phyloP scores from a whole-genome alignment of 2,888 invertebrate genomes.

The Lasioglossum figueresi region DNA sequence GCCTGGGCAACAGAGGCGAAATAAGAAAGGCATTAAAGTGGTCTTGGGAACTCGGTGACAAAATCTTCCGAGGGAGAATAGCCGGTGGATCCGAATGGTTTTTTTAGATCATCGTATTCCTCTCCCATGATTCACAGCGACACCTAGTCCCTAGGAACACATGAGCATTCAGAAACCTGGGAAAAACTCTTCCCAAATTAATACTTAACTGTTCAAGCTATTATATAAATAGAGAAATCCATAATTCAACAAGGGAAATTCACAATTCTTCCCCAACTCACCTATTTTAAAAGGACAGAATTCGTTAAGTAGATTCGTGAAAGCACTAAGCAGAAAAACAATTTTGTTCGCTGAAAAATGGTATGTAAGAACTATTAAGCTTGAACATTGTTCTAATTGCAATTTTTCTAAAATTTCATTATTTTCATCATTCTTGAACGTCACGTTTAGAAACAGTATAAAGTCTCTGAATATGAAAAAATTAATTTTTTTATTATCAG shows the following conservation, averaged over 20 bases:
- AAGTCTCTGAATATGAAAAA: neutral
- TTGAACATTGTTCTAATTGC: neutral
- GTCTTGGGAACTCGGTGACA: neutral
- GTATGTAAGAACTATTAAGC: neutral
- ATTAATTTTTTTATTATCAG: neutral
- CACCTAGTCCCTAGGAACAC: too few species aligned
- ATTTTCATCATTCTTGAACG: neutral
- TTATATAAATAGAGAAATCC: neutral
- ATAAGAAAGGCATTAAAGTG: conserved; percentile 1
- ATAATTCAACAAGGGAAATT: neutral
- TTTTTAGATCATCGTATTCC: neutral
- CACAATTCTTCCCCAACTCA: neutral
- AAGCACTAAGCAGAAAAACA: too few species aligned
- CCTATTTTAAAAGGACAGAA: too few species aligned
- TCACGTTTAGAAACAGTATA: neutral
- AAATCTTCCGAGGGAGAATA: neutral
- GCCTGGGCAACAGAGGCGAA: neutral
- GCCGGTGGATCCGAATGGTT: neutral
- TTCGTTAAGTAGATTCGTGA: too few species aligned
- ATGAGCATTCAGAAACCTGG: neutral
- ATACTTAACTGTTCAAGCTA: neutral
- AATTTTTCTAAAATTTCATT: neutral
- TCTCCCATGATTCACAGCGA: neutral
- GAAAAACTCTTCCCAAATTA: neutral
- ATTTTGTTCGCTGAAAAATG: too few species aligned